Evolutionary conservation across 2,888 invertebrate species (phyloP).

Genomic region (Leptinotarsa peninsularis): DNA sequence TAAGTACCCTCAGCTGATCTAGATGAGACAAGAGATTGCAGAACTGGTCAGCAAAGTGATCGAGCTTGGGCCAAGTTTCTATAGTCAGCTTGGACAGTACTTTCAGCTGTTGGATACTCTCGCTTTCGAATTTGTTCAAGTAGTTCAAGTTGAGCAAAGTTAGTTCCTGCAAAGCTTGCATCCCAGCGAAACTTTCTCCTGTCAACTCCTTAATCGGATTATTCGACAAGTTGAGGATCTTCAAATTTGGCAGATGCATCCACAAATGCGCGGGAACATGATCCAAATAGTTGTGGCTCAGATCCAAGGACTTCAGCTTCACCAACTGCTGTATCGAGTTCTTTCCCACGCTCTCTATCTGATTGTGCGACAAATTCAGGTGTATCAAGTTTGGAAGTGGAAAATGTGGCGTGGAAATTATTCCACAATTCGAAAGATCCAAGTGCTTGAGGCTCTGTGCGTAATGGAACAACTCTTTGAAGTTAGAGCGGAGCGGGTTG

Average conservation of each 20-base stretch:
- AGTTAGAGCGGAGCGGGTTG: conserved; percentile 85
- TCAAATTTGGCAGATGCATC: conserved; percentile 77
- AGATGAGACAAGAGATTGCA: conserved; percentile 79
- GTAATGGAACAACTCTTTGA: conserved; percentile 89
- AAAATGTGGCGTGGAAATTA: conserved; percentile 81
- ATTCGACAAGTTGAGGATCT: conserved; percentile 81
- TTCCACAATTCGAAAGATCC: conserved; percentile 81
- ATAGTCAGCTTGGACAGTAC: conserved; percentile 78
- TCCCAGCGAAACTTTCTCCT: conserved; percentile 78
- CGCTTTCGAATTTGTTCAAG: conserved; percentile 80
- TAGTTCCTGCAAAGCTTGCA: conserved; percentile 78
- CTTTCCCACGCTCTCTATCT: conserved; percentile 76
- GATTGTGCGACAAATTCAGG: conserved; percentile 84
- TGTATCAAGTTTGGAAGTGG: conserved; percentile 82
- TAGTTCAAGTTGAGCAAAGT: conserved; percentile 80
- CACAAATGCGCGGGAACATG: conserved; percentile 82
- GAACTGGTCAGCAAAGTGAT: conserved; percentile 72
- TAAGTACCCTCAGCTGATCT: conserved; percentile 79
- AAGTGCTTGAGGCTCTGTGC: conserved; percentile 84
- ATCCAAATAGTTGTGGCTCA: conserved; percentile 82
- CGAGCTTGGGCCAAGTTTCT: conserved; percentile 82
- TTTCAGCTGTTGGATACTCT: conserved; percentile 78
- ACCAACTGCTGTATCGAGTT: conserved; percentile 79
- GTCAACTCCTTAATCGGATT: conserved; percentile 84
- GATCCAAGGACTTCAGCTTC: conserved; percentile 78